phyloP scores from a whole-genome alignment of 2,797 vertebrate genomes.

The Bradypodion pumilum region DNA sequence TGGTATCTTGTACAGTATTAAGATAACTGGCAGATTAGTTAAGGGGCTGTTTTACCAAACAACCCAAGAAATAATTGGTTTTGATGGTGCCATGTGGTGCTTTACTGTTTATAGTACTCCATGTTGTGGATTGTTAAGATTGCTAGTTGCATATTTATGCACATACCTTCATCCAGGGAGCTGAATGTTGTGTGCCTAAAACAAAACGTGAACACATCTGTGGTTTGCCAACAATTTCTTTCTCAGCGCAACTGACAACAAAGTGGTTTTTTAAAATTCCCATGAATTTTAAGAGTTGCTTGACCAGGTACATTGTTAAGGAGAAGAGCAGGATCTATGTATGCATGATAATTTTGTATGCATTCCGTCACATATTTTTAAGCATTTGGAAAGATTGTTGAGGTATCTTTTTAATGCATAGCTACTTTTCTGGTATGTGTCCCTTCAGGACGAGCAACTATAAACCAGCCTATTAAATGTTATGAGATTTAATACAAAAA shows the following conservation, averaged over 20 bases:
- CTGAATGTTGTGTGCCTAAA: neutral
- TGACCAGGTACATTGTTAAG: neutral
- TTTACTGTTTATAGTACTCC: neutral
- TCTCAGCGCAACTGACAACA: neutral
- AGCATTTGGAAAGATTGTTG: neutral
- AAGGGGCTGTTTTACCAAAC: conserved; percentile 38
- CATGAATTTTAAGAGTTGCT: neutral
- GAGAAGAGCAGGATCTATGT: neutral
- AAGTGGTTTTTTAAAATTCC: neutral
- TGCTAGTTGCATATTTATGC: conserved; percentile 3
- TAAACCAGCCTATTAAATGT: too few species aligned
- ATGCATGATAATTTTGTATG: neutral
- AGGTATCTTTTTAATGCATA: neutral
- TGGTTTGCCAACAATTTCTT: neutral
- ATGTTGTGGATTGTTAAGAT: neutral
- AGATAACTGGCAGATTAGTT: conserved; percentile 40
- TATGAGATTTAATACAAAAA: neutral
- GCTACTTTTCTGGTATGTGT: too few species aligned
- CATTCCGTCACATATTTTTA: neutral
- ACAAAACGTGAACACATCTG: neutral
- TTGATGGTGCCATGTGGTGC: conserved; percentile 21
- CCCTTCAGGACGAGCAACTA: too few species aligned
- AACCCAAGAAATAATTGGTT: conserved; percentile 32
- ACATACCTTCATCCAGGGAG: neutral
- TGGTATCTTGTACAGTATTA: conserved; percentile 51